These are phyloP conservation scores for Coracopsis vasa DNA, from an alignment of 2,113 vertebrate genomes.

Conservation along the genomic window DNA sequence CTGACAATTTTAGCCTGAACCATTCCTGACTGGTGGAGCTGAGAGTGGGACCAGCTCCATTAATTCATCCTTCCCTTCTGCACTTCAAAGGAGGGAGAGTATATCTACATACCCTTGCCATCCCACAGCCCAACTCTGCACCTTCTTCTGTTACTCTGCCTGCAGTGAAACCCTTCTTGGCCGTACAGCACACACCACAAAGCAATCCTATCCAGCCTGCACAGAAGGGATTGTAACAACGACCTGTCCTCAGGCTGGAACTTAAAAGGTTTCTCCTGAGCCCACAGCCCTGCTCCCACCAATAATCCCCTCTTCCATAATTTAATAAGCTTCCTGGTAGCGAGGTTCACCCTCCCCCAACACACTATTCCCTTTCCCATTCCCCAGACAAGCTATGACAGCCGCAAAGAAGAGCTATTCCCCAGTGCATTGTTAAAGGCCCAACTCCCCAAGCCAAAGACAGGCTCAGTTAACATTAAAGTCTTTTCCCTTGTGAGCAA, in stretches of 20 bases:
- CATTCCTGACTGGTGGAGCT: background rate
- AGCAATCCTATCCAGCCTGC: background rate
- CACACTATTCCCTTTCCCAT: background rate
- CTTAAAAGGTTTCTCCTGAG: constrained; percentile 29
- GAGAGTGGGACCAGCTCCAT: background rate
- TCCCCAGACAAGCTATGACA: constrained; percentile 34
- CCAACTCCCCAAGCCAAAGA: constrained; percentile 32
- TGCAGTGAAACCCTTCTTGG: background rate
- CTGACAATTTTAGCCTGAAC: background rate
- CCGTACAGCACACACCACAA: fast-evolving
- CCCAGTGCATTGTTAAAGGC: constrained; percentile 39
- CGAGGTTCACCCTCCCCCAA: background rate
- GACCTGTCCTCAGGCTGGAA: background rate
- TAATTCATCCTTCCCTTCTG: background rate
- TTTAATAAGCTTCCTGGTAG: background rate
- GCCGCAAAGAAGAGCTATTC: background rate
- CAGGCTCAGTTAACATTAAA: constrained; percentile 56
- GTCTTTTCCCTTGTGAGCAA: constrained; percentile 47
- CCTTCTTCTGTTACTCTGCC: background rate
- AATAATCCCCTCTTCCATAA: constrained; percentile 42
- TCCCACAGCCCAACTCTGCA: background rate
- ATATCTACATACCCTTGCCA: background rate
- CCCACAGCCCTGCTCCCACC: constrained; percentile 26
- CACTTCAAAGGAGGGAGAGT: background rate
- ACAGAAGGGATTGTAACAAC: background rate